These are phyloP conservation scores for Pantherophis vulpinus DNA, from an alignment of 2,797 vertebrate species.

Conservation along the genomic window DNA sequence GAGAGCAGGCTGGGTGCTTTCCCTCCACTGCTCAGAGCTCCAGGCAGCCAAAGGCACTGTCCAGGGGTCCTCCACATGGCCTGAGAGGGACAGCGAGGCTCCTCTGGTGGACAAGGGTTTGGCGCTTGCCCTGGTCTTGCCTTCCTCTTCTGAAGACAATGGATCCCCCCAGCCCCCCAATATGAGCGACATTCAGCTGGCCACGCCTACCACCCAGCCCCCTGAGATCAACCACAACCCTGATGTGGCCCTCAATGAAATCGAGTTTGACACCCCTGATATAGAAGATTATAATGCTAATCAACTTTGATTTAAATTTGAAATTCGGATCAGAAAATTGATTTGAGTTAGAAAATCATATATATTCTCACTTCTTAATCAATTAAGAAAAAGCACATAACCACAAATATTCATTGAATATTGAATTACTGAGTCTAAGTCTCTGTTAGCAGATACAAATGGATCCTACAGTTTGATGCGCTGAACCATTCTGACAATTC, in stretches of 20 bases:
- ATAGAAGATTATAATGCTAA: background rate
- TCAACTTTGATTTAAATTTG: background rate
- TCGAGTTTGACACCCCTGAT: background rate
- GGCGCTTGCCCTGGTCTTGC: too few relatives aligned
- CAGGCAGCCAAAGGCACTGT: accelerated
- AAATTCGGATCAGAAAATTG: background rate
- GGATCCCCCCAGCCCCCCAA: too few relatives aligned
- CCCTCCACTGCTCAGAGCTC: too few relatives aligned
- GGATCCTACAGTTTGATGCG: slow-evolving; percentile 44
- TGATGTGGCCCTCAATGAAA: background rate
- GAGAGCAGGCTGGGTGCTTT: too few relatives aligned
- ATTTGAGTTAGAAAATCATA: background rate
- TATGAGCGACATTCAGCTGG: too few relatives aligned
- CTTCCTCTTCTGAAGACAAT: too few relatives aligned
- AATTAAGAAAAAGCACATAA: background rate
- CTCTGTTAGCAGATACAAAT: background rate
- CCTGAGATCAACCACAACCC: background rate
- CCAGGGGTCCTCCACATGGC: too few relatives aligned
- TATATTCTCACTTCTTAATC: background rate
- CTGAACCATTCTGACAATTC: slow-evolving; percentile 10
- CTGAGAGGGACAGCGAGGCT: too few relatives aligned
- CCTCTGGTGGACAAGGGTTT: too few relatives aligned
- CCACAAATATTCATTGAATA: background rate
- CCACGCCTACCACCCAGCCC: too few relatives aligned
- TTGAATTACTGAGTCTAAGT: background rate